phyloP scores from a whole-genome alignment of 1,140 invertebrate species.

The Drosophila nigrodunni region DNA sequence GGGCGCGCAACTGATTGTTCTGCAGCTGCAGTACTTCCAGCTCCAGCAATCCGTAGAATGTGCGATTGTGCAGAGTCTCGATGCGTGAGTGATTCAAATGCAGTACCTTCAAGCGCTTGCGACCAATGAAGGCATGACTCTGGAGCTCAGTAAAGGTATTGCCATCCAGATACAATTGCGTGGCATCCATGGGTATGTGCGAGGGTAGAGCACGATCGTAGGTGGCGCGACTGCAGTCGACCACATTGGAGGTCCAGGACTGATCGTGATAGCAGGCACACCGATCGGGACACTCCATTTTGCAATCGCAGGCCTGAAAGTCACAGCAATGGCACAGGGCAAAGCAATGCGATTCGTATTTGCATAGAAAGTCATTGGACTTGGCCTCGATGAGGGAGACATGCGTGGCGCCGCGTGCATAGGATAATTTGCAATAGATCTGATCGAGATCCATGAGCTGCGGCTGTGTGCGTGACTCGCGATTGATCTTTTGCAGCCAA shows the following conservation, averaged over 20 bases:
- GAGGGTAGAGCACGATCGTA: constrained; percentile 91
- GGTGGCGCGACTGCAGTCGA: constrained; percentile 92
- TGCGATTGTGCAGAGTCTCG: constrained; percentile 94
- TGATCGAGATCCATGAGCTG: constrained; percentile 94
- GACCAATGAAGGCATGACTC: constrained; percentile 95
- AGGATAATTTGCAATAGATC: constrained; percentile 94
- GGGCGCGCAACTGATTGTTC: constrained; percentile 90
- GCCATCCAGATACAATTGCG: constrained; percentile 94
- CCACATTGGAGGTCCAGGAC: constrained; percentile 95
- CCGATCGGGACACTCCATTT: constrained; percentile 96
- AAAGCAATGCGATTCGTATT: constrained; percentile 95
- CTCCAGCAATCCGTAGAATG: constrained; percentile 94
- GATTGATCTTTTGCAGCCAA: constrained; percentile 91
- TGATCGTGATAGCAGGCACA: constrained; percentile 97
- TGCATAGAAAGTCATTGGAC: constrained; percentile 95
- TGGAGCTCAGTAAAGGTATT: constrained; percentile 91
- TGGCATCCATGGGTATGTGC: constrained; percentile 96
- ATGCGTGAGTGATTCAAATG: constrained; percentile 94
- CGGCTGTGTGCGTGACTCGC: constrained; percentile 92
- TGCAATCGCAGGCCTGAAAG: constrained; percentile 96
- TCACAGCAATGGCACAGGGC: constrained; percentile 96
- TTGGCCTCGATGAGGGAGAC: constrained; percentile 93
- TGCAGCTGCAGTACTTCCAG: constrained; percentile 93
- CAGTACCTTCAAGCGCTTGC: constrained; percentile 92
- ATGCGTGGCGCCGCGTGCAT: constrained; percentile 91